Percentiles rank a stretch among this genome's conserved stretches.
phyloP scores from a whole-genome alignment of 1,140 invertebrate genomes.

The Drosophila arizonae region DNA sequence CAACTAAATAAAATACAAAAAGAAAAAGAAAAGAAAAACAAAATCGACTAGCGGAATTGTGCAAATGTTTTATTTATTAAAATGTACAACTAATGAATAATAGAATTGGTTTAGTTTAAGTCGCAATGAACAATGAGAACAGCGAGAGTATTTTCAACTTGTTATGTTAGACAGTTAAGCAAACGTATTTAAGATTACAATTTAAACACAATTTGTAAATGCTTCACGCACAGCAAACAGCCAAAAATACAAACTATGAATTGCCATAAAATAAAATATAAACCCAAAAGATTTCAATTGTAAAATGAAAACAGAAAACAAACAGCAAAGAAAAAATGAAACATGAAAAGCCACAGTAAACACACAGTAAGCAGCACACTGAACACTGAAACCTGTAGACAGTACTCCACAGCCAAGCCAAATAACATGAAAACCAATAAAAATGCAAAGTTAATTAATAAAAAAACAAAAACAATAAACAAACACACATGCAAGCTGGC shows the following conservation, averaged over 20 bases:
- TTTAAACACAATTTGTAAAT: conserved; percentile 65
- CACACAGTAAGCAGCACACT: conserved; percentile 16
- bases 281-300: conserved; percentile 1
- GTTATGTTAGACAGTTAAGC: conserved; percentile 61
- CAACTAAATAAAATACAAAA: conserved; percentile 10
- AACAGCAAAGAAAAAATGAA: conserved; percentile 51
- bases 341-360: conserved; percentile 38
- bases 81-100: conserved; percentile 16
- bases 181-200: conserved; percentile 48
- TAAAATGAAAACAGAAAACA: neutral
- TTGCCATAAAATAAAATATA: conserved; percentile 1
- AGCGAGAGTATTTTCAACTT: conserved; percentile 60
- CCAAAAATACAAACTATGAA: conserved; percentile 33
- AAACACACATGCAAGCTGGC: neutral
- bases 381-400: conserved; percentile 32
- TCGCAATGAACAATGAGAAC: conserved; percentile 11
- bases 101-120: conserved; percentile 63
- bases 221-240: conserved; percentile 51
- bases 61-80: conserved; percentile 51
- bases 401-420: conserved; percentile 16
- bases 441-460: conserved; percentile 77
- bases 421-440: conserved; percentile 57
- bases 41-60: conserved; percentile 51
- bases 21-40: neutral
- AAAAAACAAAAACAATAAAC: conserved; percentile 28